Percentiles rank a stretch among this genome's conserved stretches.
These are phyloP conservation scores for Alosa sapidissima DNA, from an alignment of 2,797 vertebrate species.

Conservation along the genomic window DNA sequence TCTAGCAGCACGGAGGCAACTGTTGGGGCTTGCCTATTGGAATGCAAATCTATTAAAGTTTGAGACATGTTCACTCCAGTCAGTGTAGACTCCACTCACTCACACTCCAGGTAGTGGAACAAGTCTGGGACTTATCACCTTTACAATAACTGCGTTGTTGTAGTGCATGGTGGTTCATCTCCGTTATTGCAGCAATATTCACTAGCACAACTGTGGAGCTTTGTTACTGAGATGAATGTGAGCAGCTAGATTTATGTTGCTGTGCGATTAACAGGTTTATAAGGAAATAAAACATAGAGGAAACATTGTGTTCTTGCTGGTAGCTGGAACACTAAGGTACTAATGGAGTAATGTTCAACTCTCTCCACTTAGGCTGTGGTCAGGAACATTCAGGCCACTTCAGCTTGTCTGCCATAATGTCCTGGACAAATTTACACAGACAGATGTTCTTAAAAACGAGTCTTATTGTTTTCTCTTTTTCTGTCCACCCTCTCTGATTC, in stretches of 20 bases:
- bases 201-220: background rate
- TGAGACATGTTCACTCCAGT: background rate
- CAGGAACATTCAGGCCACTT: background rate
- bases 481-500: background rate
- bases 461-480: background rate
- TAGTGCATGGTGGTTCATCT: background rate
- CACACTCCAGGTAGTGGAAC: background rate
- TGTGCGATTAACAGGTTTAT: background rate
- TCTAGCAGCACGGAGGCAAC: background rate
- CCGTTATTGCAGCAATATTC: background rate
- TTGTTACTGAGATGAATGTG: background rate
- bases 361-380: background rate
- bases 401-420: background rate
- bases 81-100: background rate
- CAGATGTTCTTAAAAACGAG: background rate
- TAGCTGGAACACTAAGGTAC: background rate
- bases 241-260: background rate
- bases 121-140: background rate
- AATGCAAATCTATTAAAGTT: background rate
- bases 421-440: background rate
- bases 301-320: background rate
- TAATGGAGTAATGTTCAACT: background rate
- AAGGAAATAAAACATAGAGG: background rate
- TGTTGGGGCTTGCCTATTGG: constrained; percentile 12
- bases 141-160: background rate